Conservation (phyloP, 2,888 invertebrate species). For the Salpingus planirostris region DNA sequence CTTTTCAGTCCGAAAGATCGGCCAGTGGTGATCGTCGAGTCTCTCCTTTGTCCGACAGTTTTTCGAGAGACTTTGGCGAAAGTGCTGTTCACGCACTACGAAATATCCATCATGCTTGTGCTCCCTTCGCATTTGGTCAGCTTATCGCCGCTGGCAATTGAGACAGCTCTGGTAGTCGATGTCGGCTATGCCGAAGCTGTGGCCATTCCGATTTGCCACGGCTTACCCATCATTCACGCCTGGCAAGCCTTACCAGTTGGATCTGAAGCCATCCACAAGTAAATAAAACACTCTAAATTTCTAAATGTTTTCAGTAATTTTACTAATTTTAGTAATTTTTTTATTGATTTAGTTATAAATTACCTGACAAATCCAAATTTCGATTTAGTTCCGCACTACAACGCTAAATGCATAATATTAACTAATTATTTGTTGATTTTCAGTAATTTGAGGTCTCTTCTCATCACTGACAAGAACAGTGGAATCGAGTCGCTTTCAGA, state of each 20-base stretch:
- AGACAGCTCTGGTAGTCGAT: conserved; percentile 77
- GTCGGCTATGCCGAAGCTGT: conserved; percentile 79
- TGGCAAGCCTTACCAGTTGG: conserved; percentile 77
- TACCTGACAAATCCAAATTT: too few species aligned
- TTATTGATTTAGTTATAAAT: too few species aligned
- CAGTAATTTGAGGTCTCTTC: conserved; percentile 34
- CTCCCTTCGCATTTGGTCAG: conserved; percentile 80
- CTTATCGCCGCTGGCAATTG: conserved; percentile 72
- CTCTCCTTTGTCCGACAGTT: conserved; percentile 69
- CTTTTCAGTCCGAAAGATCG: conserved; percentile 90
- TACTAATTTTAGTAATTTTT: too few species aligned
- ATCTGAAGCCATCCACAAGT: conserved; percentile 61
- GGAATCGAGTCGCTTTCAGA: conserved; percentile 45
- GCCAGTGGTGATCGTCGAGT: conserved; percentile 86
- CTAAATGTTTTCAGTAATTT: too few species aligned
- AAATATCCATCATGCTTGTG: conserved; percentile 56
- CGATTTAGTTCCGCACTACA: too few species aligned
- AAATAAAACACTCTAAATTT: too few species aligned
- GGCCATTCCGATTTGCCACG: conserved; percentile 77
- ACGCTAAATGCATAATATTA: too few species aligned
- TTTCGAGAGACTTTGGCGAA: conserved; percentile 83
- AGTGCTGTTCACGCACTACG: conserved; percentile 86
- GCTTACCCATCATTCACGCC: conserved; percentile 75
- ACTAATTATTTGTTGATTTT: conserved; percentile 13
- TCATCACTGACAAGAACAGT: conserved; percentile 44